A percentile compares a stretch with the other conserved stretches of the same genome.
Evolutionary conservation across 2,888 invertebrate genomes (phyloP).

Genomic region (Eueremaeus valkanovi): DNA sequence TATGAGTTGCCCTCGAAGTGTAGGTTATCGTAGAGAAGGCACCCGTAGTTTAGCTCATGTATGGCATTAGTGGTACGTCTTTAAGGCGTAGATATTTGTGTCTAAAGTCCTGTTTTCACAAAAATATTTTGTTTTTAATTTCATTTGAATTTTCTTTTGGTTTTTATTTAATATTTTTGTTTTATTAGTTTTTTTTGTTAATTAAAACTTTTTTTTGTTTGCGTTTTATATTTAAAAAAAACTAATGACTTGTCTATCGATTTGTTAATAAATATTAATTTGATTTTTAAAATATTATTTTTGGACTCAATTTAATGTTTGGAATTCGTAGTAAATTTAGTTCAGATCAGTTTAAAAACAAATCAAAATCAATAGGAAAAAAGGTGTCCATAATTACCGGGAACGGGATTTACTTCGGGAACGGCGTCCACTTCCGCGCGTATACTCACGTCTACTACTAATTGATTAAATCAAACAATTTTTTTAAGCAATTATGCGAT

Average conservation of each 20-base stretch:
- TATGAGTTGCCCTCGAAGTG: neutral
- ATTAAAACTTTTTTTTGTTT: no score
- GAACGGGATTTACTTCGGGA: conserved; percentile 36
- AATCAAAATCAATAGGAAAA: neutral
- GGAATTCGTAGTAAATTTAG: neutral
- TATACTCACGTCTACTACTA: conserved; percentile 30
- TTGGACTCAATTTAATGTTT: no score
- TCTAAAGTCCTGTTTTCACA: neutral
- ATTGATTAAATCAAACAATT: no score
- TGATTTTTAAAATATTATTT: neutral
- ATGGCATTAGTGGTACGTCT: neutral
- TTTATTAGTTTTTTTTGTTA: no score
- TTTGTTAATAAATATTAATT: no score
- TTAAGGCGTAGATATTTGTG: neutral
- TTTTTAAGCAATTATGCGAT: no score
- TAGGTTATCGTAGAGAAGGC: neutral
- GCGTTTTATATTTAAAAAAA: no score
- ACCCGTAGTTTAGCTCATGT: no score
- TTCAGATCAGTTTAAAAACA: neutral
- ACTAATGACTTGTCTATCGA: no score
- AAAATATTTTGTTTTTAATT: neutral
- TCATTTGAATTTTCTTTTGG: neutral
- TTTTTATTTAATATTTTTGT: no score
- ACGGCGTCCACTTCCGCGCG: neutral
- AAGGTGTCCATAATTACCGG: conserved; percentile 37